Evolutionary conservation across 2,113 vertebrate species (phyloP), one percentile per base, ranked within the genome.

Genomic region (Chloroceryle aenea): DNA sequence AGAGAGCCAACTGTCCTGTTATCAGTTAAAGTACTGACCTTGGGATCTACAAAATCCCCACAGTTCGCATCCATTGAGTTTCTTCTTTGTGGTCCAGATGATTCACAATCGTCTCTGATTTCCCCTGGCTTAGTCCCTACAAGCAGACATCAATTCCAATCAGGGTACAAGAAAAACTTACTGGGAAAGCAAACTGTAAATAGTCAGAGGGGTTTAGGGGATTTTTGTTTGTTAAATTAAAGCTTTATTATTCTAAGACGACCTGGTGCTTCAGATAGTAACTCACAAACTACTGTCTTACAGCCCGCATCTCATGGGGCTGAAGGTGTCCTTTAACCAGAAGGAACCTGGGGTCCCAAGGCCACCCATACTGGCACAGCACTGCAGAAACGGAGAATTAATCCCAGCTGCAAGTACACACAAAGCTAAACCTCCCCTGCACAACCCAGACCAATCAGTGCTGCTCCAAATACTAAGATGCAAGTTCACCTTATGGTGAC

Each of bases 11-110:
- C 20, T 68, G 85, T 56, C 26, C 52, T 74, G 4, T 84, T 90
- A 84, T 80, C 83, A 42, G 68, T 16, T n/a, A 7, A 47, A 2
- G 27, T 53, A 96, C 98, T 92, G 91, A 98, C 98, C 98, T 98
- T 98, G 75, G 98, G 97, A 86, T 98, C 97, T 67, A 97, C 53
- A 26, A 86, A 96, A 78, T 98, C 98, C 83, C 97, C 97, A 34
- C 96, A 94, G 85, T 74, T 98, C 23, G 87, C 97, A 86, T 98
- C 98, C 22, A 93, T 93, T 47, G 98, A 97, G 78, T 84, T 97
- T 74, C 92, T 98, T 84, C 97, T 98, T 95, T 98, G 97, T 58
- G 94, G 91, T 56, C 94, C 97, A 91, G 97, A 94, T 0, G 89
- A 95, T 92, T 98, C 98, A 34, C 68, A 38, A 29, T 96, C 97